Conservation (phyloP, 2,797 vertebrate genomes). For the Apogon hyalosoma region DNA sequence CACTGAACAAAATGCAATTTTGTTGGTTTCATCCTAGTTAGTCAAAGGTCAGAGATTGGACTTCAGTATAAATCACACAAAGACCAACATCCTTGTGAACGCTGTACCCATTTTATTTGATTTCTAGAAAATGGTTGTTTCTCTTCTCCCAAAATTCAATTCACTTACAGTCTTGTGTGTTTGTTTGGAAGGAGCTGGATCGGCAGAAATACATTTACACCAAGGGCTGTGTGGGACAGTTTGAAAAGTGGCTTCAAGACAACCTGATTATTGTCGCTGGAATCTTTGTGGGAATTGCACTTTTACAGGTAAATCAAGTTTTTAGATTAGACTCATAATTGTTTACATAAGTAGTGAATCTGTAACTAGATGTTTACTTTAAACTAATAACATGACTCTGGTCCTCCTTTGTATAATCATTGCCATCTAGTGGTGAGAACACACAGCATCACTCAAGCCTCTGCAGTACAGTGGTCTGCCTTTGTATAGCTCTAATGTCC, state of each 20-base stretch:
- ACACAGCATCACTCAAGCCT: background rate
- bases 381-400: conserved; percentile 5
- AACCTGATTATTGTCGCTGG: conserved; percentile 92
- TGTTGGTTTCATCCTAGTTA: conserved; percentile 41
- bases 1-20: conserved; percentile 17
- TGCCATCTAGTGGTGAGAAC: conserved; percentile 75
- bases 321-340: background rate
- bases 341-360: background rate
- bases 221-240: conserved; percentile 94
- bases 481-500: background rate
- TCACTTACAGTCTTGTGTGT: background rate
- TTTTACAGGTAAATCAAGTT: conserved; percentile 87
- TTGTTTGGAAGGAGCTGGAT: conserved; percentile 83
- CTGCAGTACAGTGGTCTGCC: conserved; percentile 1
- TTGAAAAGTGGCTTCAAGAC: conserved; percentile 95
- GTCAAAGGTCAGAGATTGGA: conserved; percentile 42
- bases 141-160: background rate
- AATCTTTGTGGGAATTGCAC: conserved; percentile 90
- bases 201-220: conserved; percentile 90
- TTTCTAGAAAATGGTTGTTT: background rate
- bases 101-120: background rate
- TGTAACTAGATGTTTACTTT: conserved; percentile 20
- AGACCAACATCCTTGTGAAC: conserved; percentile 7
- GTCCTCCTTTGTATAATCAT: conserved; percentile 46
- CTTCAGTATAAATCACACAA: conserved; percentile 24